phyloP scores from a whole-genome alignment of 2,797 vertebrate genomes.

The Pterois miles region DNA sequence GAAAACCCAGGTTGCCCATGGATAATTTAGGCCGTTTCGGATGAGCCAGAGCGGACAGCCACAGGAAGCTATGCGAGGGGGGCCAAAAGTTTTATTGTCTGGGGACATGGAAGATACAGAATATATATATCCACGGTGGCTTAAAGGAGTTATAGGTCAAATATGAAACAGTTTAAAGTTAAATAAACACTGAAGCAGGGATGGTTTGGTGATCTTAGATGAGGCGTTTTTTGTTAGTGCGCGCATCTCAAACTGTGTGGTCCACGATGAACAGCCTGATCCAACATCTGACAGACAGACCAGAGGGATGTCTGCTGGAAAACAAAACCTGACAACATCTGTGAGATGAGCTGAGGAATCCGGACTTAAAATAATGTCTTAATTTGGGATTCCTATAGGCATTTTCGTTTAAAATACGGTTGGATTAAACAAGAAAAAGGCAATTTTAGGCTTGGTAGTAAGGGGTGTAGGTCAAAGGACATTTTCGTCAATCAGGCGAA shows the following conservation, averaged over 20 bases:
- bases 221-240: background rate
- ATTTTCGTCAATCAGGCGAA: background rate
- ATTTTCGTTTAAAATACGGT: background rate
- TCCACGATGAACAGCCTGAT: background rate
- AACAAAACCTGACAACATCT: background rate
- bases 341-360: background rate
- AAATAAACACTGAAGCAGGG: background rate
- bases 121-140: background rate
- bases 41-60: conserved; percentile 58
- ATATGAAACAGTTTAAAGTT: background rate
- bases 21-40: conserved; percentile 63
- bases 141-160: background rate
- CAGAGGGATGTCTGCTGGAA: background rate
- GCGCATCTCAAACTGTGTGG: conserved; percentile 22
- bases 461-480: background rate
- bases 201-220: too few relatives aligned
- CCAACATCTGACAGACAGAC: conserved; percentile 45
- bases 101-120: conserved; percentile 1
- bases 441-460: background rate
- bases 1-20: conserved; percentile 50
- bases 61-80: conserved; percentile 40
- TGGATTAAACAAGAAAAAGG: background rate
- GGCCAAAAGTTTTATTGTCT: conserved; percentile 29
- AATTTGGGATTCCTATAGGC: background rate
- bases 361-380: background rate